A percentile compares a stretch with the other conserved stretches of the same genome.
Conservation (phyloP, 1,140 invertebrate genomes). For the Proales similis region DNA sequence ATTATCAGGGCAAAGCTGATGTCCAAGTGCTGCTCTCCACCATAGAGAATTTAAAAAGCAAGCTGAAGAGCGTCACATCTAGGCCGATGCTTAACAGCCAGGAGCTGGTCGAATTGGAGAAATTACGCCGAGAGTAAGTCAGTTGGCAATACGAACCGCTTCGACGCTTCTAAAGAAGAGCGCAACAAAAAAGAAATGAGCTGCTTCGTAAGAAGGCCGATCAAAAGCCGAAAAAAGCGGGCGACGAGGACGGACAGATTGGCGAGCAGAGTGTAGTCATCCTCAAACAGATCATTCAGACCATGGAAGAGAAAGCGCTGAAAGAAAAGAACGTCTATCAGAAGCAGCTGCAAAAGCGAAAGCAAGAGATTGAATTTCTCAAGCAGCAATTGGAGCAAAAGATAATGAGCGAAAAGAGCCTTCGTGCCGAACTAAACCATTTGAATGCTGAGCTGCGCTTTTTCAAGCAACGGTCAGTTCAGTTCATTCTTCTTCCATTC, state of each 20-base stretch:
- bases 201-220: not conserved
- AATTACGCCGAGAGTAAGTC: too few species aligned
- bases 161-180: not conserved
- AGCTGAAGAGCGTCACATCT: too few species aligned
- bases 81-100: too few species aligned
- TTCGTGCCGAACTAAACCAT: conserved; percentile 26
- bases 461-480: conserved; percentile 14
- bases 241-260: not conserved
- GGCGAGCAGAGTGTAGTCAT: conserved; percentile 22
- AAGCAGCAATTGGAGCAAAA: conserved; percentile 16
- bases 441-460: conserved; percentile 10
- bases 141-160: too few species aligned
- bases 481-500: too few species aligned
- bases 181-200: not conserved
- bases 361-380: conserved; percentile 30
- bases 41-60: conserved; percentile 43
- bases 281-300: conserved; percentile 22
- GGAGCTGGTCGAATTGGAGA: too few species aligned
- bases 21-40: conserved; percentile 46
- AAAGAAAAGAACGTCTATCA: conserved; percentile 37
- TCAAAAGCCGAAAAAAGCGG: not conserved
- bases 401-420: conserved; percentile 15
- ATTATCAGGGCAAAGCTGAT: conserved; percentile 50
- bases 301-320: conserved; percentile 26
- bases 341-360: conserved; percentile 29